These are phyloP conservation scores for Coenobita brevimanus DNA, from an alignment of 1,140 invertebrate species.

Conservation along the genomic window DNA sequence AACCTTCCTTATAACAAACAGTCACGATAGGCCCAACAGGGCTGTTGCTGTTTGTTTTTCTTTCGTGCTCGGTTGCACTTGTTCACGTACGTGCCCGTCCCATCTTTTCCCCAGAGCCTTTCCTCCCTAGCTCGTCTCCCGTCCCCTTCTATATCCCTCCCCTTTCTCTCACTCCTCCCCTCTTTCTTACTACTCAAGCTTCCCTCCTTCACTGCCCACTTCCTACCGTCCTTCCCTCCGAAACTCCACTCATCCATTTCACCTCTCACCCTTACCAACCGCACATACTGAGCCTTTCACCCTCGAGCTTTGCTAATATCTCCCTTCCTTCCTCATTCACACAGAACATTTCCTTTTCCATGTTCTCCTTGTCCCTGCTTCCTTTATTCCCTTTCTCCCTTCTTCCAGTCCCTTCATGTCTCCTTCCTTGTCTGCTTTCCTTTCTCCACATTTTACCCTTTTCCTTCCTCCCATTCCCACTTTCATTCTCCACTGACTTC, in stretches of 20 bases:
- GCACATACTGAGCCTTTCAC: not conserved
- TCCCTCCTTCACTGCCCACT: not conserved
- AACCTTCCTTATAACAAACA: too few species aligned
- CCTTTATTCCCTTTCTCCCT: not conserved
- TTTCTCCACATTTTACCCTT: not conserved
- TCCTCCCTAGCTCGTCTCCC: not conserved
- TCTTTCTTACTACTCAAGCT: not conserved
- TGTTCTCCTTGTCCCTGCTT: not conserved
- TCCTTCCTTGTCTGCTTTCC: not conserved
- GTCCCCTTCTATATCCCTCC: not conserved
- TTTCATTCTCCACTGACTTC: too few species aligned
- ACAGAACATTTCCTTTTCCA: not conserved
- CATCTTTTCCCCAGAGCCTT: not conserved
- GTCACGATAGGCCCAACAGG: too few species aligned
- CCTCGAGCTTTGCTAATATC: not conserved
- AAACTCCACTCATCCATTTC: not conserved
- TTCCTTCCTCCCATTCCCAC: not conserved
- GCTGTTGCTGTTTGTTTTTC: too few species aligned
- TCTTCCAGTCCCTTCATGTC: not conserved
- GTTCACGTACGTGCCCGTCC: not conserved
- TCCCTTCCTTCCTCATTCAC: not conserved
- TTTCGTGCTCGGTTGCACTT: not conserved
- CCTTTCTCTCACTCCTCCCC: not conserved
- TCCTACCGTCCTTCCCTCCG: not conserved
- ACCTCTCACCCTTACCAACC: not conserved